These are phyloP conservation scores for Pagrus major DNA, from an alignment of 2,113 vertebrate species.

Conservation along the genomic window DNA sequence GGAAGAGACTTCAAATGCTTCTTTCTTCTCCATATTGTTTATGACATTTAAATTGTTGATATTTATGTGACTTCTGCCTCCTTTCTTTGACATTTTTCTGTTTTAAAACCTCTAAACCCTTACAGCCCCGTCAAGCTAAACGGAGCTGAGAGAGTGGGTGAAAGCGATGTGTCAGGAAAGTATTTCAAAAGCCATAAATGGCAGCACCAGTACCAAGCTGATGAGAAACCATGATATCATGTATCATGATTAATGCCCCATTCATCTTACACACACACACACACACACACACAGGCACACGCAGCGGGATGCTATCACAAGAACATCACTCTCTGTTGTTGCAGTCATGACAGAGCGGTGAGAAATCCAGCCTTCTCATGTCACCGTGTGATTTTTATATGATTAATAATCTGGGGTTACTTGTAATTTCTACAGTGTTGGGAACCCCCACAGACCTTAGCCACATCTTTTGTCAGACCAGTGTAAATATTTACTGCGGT, in stretches of 20 bases:
- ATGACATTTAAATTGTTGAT: constrained; percentile 5
- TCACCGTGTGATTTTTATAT: constrained; percentile 43
- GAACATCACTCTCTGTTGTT: constrained; percentile 52
- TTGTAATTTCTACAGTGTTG: constrained; percentile 66
- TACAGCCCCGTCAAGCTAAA: constrained; percentile 16
- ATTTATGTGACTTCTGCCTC: not conserved
- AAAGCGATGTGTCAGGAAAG: constrained; percentile 59
- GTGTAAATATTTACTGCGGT: constrained; percentile 82
- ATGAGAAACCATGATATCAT: constrained; percentile 61
- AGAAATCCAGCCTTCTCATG: constrained; percentile 57
- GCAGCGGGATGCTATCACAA: constrained; percentile 53
- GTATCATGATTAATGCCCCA: constrained; percentile 66
- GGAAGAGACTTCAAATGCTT: not conserved
- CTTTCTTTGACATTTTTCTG: constrained; percentile 2
- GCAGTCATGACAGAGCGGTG: constrained; percentile 52
- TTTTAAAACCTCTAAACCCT: not conserved
- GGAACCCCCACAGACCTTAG: constrained; percentile 61
- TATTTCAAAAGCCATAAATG: constrained; percentile 56
- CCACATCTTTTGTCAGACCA: constrained; percentile 78
- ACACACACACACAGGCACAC: constrained; percentile 55
- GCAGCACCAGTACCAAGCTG: constrained; percentile 38
- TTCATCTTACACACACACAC: constrained; percentile 60
- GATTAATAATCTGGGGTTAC: constrained; percentile 66
- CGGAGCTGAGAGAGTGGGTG: constrained; percentile 10
- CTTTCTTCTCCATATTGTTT: not conserved